phyloP scores from a whole-genome alignment of 2,888 invertebrate genomes.

The Nowickia ferox region DNA sequence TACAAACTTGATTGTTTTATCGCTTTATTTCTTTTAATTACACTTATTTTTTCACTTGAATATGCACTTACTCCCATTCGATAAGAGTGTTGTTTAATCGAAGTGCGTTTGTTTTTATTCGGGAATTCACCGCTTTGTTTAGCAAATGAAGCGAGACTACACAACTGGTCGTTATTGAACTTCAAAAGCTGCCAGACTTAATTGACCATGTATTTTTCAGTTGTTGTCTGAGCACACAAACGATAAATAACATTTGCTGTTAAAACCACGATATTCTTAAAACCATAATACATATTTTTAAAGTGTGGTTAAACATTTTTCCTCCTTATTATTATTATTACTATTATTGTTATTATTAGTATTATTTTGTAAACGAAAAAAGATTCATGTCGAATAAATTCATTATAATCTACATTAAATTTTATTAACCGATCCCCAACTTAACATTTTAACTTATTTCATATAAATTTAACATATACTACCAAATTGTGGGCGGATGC shows the following conservation, averaged over 20 bases:
- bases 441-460: slow-evolving; percentile 3
- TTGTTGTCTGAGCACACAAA: too few species aligned
- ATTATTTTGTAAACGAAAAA: neutral
- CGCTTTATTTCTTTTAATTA: neutral
- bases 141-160: slow-evolving; percentile 7
- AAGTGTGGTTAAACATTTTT: neutral
- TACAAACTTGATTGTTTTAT: slow-evolving; percentile 27
- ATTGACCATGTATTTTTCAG: too few species aligned
- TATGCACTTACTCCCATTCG: neutral
- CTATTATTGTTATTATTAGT: too few species aligned
- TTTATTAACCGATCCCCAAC: neutral
- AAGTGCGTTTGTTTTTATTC: neutral
- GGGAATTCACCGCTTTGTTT: neutral
- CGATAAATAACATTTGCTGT: too few species aligned
- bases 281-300: slow-evolving; percentile 1
- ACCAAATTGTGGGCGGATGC: slow-evolving; percentile 7
- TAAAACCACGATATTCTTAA: slow-evolving; percentile 6
- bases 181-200: slow-evolving; percentile 9
- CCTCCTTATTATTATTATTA: neutral
- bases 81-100: slow-evolving; percentile 5
- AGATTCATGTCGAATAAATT: neutral
- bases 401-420: slow-evolving; percentile 3
- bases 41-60: slow-evolving; percentile 1
- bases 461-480: neutral
- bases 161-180: slow-evolving; percentile 1